Base-by-base conservation (phyloP, 2,888 invertebrate genomes). In the Ophraella communa region DNA sequence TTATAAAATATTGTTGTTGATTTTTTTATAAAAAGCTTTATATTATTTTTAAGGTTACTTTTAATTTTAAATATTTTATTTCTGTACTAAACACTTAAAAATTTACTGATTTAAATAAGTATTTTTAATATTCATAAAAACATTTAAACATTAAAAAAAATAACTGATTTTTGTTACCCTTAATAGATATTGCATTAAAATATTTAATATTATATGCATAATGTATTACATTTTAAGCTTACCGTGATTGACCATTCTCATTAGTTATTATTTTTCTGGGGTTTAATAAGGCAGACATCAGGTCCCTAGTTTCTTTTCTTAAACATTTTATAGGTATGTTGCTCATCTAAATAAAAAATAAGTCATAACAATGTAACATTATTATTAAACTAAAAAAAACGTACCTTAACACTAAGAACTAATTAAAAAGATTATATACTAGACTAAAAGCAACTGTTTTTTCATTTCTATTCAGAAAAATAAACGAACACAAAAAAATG, bases 211-310 rank as follows among this genome's bases (percentile, higher is more conserved):
- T 27, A 10, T 11, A 10, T 30, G 30, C 30, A 30, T 30, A 30
- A 1, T 30, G 8, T 30, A 11, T n/a, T 35, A 33, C n/a, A 10
- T 14, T 14, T 35, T 4, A 35, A n/a, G n/a, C 64, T 63, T 68
- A 79, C 79, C 79, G 73, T 62, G 72, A 74, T 30, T 77, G 59
- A 45, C 88, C 88, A 76, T 87, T 86, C 64, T 89, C 87, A 8
- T 86, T 87, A 2, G 86, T 86, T 51, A 92, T 80, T 39, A 89
- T 83, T 84, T 91, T 92, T 54, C 81, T 83, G 4, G 89, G 85
- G 80, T 92, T 90, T 59, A 92, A 81, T 71, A 88, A 80, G 57
- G 83, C 83, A 1, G 89, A 89, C 68, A 91, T 79, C 56, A 87
- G 74, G 56, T 79, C 81, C 66, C 82, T 83, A 51, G 87, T 84